Evolutionary conservation across 2,888 invertebrate species (phyloP), one percentile per base, ranked within the genome.

Genomic region (Tenthredo notha): DNA sequence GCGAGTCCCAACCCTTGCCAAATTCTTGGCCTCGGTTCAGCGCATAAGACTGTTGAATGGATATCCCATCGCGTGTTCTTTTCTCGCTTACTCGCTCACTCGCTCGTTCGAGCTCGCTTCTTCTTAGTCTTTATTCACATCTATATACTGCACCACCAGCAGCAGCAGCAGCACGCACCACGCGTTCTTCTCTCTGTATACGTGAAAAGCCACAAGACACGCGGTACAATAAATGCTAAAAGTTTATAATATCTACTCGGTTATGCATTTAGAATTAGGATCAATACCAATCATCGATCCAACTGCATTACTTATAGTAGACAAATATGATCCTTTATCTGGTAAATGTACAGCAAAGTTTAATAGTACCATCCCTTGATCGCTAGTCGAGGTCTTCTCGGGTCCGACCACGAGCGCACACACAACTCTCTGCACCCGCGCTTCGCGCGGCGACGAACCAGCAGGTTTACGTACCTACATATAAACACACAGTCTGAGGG

Each of bases 151-250:
- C 86, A n/a, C n/a, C n/a, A n/a, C n/a, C n/a, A n/a, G n/a, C n/a
- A n/a, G n/a, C n/a, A n/a, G n/a, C n/a, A 74, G 91, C 92, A 92
- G 91, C 91, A 91, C 88, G 61, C 25, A 88, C 90, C 90, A 92
- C 91, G 91, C 29, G 15, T 54, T 50, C 77, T 37, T 33, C 18
- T 33, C n/a, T 70, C 37, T 70, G 70, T 37, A 70, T 37, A n/a
- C 37, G 50, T 47, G 75, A 75, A 75, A 50, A 50, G 50, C 47
- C 75, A 50, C 43, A 18, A 47, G 75, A 75, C 75, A 86, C 87
- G 90, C 90, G 91, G 70, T 70, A 70, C 70, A 70, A 33, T 70
- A 25, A 40, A 37, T 1, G 70, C 70, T n/a, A 70, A 70, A 70
- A 70, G 33, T 70, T 12, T 25, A 21, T 9, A 61, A 61, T 25